A percentile compares a stretch with the other conserved stretches of the same genome.
Conservation (phyloP, 2,113 vertebrate species). For the Halichoeres trimaculatus region DNA sequence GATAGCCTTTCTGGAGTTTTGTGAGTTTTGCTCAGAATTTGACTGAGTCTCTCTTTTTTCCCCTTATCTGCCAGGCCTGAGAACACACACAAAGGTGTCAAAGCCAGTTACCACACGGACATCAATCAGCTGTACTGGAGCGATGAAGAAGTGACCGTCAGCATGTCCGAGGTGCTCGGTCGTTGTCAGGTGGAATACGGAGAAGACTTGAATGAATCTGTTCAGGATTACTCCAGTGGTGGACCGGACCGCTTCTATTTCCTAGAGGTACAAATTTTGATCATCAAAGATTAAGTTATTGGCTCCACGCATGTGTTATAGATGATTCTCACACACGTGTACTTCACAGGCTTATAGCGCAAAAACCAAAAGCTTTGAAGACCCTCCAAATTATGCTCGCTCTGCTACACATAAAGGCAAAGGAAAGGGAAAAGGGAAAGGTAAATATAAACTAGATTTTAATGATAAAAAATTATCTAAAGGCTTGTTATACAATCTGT, state of each 20-base stretch:
- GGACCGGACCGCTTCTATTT: constrained; percentile 95
- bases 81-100: constrained; percentile 93
- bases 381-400: constrained; percentile 95
- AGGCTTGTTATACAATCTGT: neutral
- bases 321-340: neutral
- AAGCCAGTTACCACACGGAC: constrained; percentile 92
- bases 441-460: constrained; percentile 61
- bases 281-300: neutral
- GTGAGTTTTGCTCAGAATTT: too few relatives aligned
- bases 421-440: constrained; percentile 97
- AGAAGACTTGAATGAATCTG: constrained; percentile 88
- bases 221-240: constrained; percentile 88
- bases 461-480: neutral
- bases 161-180: constrained; percentile 88
- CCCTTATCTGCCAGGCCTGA: constrained; percentile 84
- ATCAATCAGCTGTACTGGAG: constrained; percentile 98
- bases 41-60: neutral
- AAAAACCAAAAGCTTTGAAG: constrained; percentile 92
- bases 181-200: constrained; percentile 90
- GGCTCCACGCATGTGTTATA: too few relatives aligned
- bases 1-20: too few relatives aligned
- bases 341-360: constrained; percentile 91
- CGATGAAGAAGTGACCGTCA: constrained; percentile 90
- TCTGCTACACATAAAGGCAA: constrained; percentile 91
- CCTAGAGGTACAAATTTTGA: constrained; percentile 85